These are phyloP conservation scores for Patiria miniata DNA, from an alignment of 35 echinoderm and acorn worm species.

Conservation along the genomic window DNA sequence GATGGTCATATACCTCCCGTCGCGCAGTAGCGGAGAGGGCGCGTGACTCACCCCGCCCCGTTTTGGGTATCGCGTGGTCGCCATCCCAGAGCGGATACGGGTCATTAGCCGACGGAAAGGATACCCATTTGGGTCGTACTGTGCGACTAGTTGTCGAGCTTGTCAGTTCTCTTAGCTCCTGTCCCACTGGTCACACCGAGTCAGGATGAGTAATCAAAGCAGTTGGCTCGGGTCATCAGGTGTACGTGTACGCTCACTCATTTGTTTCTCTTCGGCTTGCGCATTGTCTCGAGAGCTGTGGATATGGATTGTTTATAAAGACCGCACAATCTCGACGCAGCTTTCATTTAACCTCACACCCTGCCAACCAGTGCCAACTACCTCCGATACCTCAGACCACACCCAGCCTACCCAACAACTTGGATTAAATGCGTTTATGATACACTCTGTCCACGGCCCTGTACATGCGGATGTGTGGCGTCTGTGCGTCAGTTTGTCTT, in stretches of 20 bases:
- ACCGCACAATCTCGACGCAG: background rate
- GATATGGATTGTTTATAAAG: background rate
- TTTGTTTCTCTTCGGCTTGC: background rate
- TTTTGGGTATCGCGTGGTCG: conserved; percentile 1
- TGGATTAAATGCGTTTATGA: background rate
- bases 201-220: background rate
- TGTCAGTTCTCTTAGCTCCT: background rate
- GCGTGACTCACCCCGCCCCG: conserved; percentile 18
- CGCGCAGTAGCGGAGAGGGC: too few relatives aligned
- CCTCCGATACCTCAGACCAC: conserved; percentile 1
- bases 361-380: background rate
- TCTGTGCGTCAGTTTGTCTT: background rate
- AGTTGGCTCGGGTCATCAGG: background rate
- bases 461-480: background rate
- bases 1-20: too few relatives aligned
- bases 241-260: background rate
- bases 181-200: conserved; percentile 11
- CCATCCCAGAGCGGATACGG: conserved; percentile 13
- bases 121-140: conserved; percentile 12
- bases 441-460: background rate
- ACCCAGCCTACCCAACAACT: background rate
- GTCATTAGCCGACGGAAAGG: conserved; percentile 10
- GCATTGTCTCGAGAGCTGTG: background rate
- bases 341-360: background rate
- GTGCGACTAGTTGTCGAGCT: background rate